A percentile compares a stretch with the other conserved stretches of the same genome.
phyloP scores from a whole-genome alignment of 2,113 vertebrate genomes.

The Cynopterus brachyotis region DNA sequence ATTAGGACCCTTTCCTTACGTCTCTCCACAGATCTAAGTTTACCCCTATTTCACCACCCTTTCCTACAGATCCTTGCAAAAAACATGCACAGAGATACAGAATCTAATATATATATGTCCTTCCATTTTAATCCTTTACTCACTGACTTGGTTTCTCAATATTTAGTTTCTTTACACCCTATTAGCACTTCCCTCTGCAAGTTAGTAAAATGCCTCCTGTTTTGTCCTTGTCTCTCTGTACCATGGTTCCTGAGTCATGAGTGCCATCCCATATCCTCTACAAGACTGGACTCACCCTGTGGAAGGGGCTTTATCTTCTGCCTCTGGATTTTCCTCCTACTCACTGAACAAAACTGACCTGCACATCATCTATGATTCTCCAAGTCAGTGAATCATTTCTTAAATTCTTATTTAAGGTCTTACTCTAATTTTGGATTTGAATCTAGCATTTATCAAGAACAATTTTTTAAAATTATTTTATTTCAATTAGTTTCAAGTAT shows the following conservation, averaged over 20 bases:
- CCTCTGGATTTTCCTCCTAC: not conserved
- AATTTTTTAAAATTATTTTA: not conserved
- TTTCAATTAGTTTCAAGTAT: too few species aligned
- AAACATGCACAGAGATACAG: not conserved
- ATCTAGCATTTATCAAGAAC: not conserved
- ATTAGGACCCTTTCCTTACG: not conserved
- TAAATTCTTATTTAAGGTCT: slow-evolving; percentile 13
- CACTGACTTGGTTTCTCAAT: not conserved
- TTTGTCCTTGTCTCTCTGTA: not conserved
- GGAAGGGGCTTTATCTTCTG: not conserved
- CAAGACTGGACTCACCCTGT: not conserved
- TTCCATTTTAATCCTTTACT: not conserved
- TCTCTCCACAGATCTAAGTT: not conserved
- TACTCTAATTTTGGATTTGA: not conserved
- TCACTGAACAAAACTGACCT: not conserved
- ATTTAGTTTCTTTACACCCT: not conserved
- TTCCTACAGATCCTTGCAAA: not conserved
- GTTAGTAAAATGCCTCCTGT: not conserved
- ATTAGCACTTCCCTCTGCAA: not conserved
- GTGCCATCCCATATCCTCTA: not conserved
- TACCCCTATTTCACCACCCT: not conserved
- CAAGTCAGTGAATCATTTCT: not conserved
- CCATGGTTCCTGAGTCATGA: not conserved
- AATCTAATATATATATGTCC: not conserved
- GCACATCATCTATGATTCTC: not conserved